Evolutionary conservation across 2,888 invertebrate genomes (phyloP).

Genomic region (Sphecodes monilicornis): DNA sequence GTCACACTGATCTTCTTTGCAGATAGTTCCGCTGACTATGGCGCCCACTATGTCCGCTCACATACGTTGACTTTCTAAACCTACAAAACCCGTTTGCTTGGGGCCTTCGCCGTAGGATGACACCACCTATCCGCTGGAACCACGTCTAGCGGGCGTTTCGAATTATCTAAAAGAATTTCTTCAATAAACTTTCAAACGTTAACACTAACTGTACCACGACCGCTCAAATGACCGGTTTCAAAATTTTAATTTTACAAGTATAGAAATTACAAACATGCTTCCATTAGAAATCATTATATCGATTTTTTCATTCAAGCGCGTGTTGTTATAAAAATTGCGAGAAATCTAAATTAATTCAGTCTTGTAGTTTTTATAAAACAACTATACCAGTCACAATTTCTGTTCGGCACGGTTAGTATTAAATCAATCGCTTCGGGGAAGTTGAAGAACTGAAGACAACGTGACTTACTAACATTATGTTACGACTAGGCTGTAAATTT

Average conservation of each 20-base stretch:
- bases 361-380: too few species aligned
- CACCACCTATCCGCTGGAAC: slow-evolving; percentile 19
- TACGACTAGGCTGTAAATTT: too few species aligned
- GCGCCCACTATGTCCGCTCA: slow-evolving; percentile 69
- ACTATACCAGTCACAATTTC: too few species aligned
- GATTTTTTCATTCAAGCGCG: too few species aligned
- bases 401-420: too few species aligned
- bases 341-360: too few species aligned
- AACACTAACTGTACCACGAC: too few species aligned
- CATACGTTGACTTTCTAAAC: slow-evolving; percentile 47
- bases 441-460: background rate
- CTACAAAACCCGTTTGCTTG: slow-evolving; percentile 18
- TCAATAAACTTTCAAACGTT: background rate
- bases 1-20: slow-evolving; percentile 79
- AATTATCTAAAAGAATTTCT: slow-evolving; percentile 5
- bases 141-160: slow-evolving; percentile 25
- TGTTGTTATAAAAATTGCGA: too few species aligned
- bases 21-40: slow-evolving; percentile 70
- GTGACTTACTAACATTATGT: background rate
- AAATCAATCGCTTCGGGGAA: background rate
- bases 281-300: too few species aligned
- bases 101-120: slow-evolving; percentile 49
- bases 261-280: too few species aligned
- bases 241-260: too few species aligned
- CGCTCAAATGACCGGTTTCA: too few species aligned